These are phyloP conservation scores for Oreochromis mossambicus DNA, from an alignment of 2,797 vertebrate genomes.

Conservation along the genomic window DNA sequence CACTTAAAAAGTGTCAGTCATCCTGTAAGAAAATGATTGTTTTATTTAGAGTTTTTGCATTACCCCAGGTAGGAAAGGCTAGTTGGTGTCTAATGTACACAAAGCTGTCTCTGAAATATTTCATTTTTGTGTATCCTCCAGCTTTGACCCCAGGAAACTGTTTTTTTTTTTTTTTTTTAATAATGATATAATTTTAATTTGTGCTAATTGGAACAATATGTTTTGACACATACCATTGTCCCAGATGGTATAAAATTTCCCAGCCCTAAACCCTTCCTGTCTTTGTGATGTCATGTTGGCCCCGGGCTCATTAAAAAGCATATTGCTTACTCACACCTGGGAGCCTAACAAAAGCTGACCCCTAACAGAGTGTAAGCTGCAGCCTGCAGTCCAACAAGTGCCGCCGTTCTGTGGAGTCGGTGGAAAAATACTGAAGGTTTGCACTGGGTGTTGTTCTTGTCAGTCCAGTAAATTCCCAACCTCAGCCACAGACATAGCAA, in stretches of 20 bases:
- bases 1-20: not conserved
- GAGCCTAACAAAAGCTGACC: not conserved
- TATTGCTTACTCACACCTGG: not conserved
- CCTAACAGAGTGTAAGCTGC: not conserved
- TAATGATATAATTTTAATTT: not conserved
- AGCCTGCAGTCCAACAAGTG: not conserved
- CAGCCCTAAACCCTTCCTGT: not conserved
- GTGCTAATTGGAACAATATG: not conserved
- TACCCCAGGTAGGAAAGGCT: not conserved
- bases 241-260: not conserved
- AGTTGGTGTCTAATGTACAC: not conserved
- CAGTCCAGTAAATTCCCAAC: slow-evolving; percentile 71
- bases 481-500: slow-evolving; percentile 67
- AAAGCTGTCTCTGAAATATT: not conserved
- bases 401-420: slow-evolving; percentile 30
- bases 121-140: not conserved
- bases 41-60: not conserved
- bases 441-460: slow-evolving; percentile 55
- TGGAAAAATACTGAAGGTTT: slow-evolving; percentile 42
- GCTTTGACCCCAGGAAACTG: not conserved
- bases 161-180: not conserved
- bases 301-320: not conserved
- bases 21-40: not conserved
- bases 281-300: not conserved
- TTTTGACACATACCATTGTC: not conserved